Base-by-base conservation (phyloP, 1,140 invertebrate genomes). In the Drosophila albomicans region DNA sequence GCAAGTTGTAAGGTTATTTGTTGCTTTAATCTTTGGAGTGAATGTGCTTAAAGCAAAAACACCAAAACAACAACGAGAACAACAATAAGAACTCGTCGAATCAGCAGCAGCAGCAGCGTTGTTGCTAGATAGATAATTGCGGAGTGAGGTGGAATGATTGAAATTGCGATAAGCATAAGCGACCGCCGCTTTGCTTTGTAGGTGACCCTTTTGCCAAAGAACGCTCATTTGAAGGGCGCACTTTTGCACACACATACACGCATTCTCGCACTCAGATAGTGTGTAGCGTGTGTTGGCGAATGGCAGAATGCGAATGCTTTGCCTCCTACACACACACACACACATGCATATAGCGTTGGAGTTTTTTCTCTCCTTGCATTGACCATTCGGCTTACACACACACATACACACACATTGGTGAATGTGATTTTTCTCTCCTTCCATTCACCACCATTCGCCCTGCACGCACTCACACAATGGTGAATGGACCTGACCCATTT, bases 221-320 rank as follows among this genome's bases (percentile, higher is more conserved):
- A 77, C 58, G 38, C 62, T 78, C 62, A 71, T 84, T 87, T 87
- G 84, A 87, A 87, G 82, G 82, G 82, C 82, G 68, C 64, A 11
- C 65, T 48, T 48, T 28, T 35, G 7, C 41, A 43, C 35, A 38
- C 35, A 38, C 6, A 38, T 10, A 10, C 8, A 38, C 35, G 8
- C 35, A 38, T 10, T 7, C 35, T 25, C 20, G 20, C 20, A 25
- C 20, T 25, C 20, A 25, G 20, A 32, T 32, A 32, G 30, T 6
- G 30, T 8, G 30, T 32, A 32, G 30, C 30, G 5, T 32, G 20
- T 25, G 20, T 25, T 25, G 20, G 20, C 20, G 20, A 25, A 7
- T 5, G 30, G 5, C 5, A 32, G 30, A 32, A 25, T 25, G 20
- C 6, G 7, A 32, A 7, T 32, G 30, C 6, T 32, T 32, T 32